These are phyloP conservation scores for Rhorus exstirpatorius DNA, from an alignment of 2,888 invertebrate genomes.

Conservation along the genomic window DNA sequence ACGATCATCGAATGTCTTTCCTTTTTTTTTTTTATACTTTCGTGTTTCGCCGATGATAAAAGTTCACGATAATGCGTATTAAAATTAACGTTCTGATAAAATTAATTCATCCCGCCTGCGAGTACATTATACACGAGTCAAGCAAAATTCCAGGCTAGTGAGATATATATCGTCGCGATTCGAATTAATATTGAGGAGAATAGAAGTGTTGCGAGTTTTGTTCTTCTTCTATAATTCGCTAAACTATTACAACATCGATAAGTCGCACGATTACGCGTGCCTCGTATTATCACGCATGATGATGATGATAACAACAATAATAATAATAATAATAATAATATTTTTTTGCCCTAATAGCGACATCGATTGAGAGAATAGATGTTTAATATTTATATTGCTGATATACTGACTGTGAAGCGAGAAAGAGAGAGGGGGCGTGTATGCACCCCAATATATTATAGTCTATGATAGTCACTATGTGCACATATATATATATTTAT, in stretches of 20 bases:
- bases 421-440: slow-evolving; percentile 51
- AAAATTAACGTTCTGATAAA: slow-evolving; percentile 5
- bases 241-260: slow-evolving; percentile 62
- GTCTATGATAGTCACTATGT: slow-evolving; percentile 55
- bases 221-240: slow-evolving; percentile 48
- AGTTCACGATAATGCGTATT: background rate
- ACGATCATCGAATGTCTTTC: background rate
- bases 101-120: slow-evolving; percentile 38
- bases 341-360: slow-evolving; percentile 65
- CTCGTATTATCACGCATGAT: slow-evolving; percentile 44
- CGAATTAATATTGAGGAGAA: slow-evolving; percentile 66
- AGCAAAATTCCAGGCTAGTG: slow-evolving; percentile 58
- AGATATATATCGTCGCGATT: slow-evolving; percentile 70
- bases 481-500: slow-evolving; percentile 28
- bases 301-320: too few species aligned
- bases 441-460: slow-evolving; percentile 50
- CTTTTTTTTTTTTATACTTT: background rate
- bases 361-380: slow-evolving; percentile 71
- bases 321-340: slow-evolving; percentile 46
- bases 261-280: slow-evolving; percentile 44
- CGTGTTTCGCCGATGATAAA: background rate
- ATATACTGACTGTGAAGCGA: slow-evolving; percentile 72
- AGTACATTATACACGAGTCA: slow-evolving; percentile 39
- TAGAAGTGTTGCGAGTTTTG: slow-evolving; percentile 64
- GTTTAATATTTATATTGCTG: slow-evolving; percentile 72